phyloP scores from a whole-genome alignment of 2,113 vertebrate genomes.

The Sander lucioperca region DNA sequence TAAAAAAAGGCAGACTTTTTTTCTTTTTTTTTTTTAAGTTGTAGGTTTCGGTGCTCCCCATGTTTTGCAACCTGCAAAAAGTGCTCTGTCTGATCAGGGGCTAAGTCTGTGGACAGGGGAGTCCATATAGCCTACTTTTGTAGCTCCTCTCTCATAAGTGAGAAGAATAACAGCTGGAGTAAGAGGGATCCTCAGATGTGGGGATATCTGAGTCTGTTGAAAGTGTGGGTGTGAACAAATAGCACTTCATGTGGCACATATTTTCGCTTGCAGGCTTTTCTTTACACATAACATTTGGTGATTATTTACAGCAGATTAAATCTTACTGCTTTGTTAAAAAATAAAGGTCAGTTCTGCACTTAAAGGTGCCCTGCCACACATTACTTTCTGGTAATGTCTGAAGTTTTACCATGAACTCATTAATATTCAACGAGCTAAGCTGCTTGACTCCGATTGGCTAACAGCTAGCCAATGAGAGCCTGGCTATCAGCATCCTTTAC shows the following conservation, averaged over 20 bases:
- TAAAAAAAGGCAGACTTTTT: too few species aligned
- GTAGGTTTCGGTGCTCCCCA: too few species aligned
- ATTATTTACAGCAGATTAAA: conserved; percentile 31
- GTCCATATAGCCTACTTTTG: neutral
- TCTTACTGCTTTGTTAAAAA: neutral
- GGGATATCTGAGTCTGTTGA: conserved; percentile 13
- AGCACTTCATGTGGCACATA: conserved; percentile 11
- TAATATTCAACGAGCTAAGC: too few species aligned
- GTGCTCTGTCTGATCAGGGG: too few species aligned
- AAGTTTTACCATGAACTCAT: too few species aligned
- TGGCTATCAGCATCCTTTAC: too few species aligned
- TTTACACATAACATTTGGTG: conserved; percentile 20
- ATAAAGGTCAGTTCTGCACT: neutral
- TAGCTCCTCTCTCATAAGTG: neutral
- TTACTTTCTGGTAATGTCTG: too few species aligned
- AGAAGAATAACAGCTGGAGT: conserved; percentile 30
- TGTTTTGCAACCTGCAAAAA: too few species aligned
- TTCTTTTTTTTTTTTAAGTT: too few species aligned
- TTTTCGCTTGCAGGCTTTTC: neutral
- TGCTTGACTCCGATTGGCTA: too few species aligned
- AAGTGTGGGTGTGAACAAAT: conserved; percentile 8
- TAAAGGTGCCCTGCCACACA: too few species aligned
- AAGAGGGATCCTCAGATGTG: neutral
- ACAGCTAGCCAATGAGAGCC: too few species aligned
- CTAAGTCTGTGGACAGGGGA: neutral